A percentile compares a stretch with the other conserved stretches of the same genome.
These are phyloP conservation scores for Varroa destructor DNA, from an alignment of 1,140 invertebrate genomes.

Conservation along the genomic window DNA sequence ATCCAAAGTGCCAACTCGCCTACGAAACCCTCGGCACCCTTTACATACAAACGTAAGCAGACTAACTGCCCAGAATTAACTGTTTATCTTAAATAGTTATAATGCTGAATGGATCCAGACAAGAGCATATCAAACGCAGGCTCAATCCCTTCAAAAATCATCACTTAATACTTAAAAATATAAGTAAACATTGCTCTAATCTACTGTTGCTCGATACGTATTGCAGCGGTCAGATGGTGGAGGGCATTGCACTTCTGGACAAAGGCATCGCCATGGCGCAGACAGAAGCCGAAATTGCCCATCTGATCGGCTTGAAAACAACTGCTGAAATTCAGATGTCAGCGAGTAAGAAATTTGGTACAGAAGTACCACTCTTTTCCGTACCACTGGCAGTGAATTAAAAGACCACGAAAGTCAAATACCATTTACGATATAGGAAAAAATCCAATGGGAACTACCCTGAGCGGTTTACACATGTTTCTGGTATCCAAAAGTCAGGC, in stretches of 20 bases:
- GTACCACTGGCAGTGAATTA: too few relatives aligned
- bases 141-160: neutral
- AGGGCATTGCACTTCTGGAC: slow-evolving; percentile 42
- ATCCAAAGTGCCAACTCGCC: slow-evolving; percentile 81
- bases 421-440: too few relatives aligned
- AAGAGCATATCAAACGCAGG: too few relatives aligned
- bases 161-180: neutral
- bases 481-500: too few relatives aligned
- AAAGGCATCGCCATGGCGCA: slow-evolving; percentile 66
- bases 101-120: too few relatives aligned
- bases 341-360: neutral
- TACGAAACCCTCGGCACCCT: slow-evolving; percentile 87
- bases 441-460: too few relatives aligned
- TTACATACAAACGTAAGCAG: slow-evolving; percentile 69
- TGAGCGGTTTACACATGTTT: too few relatives aligned
- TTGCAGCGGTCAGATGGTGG: neutral
- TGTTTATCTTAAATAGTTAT: too few relatives aligned
- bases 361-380: too few relatives aligned
- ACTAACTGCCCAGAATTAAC: too few relatives aligned
- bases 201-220: neutral
- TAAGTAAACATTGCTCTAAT: too few relatives aligned
- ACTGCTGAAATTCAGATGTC: neutral
- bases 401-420: too few relatives aligned
- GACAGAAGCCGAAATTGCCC: slow-evolving; percentile 68
- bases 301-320: slow-evolving; percentile 46